A percentile compares a stretch with the other conserved stretches of the same genome.
Evolutionary conservation across 2,113 vertebrate genomes (phyloP).

Genomic region (Tonatia bakeri): DNA sequence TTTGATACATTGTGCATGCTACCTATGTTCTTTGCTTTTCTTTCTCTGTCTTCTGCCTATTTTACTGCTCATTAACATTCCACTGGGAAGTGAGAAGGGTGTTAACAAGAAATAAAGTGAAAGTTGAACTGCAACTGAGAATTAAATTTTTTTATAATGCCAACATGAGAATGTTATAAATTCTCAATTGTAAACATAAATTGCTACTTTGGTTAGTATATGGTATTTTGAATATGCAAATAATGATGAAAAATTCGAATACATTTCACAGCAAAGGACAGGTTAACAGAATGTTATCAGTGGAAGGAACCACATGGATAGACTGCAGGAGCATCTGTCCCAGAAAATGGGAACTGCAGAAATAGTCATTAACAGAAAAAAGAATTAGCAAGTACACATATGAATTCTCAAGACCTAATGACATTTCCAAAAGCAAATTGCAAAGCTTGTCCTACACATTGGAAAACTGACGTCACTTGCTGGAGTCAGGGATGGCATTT

Average conservation of each 20-base stretch:
- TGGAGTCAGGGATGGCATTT: background rate
- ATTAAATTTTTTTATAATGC: background rate
- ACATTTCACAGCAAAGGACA: background rate
- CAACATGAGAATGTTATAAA: background rate
- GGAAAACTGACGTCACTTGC: background rate
- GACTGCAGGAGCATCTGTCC: background rate
- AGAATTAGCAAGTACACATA: background rate
- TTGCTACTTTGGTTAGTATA: background rate
- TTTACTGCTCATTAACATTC: background rate
- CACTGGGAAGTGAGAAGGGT: background rate
- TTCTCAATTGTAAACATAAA: constrained; percentile 24
- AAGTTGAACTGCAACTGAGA: constrained; percentile 2
- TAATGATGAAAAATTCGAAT: background rate
- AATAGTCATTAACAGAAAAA: background rate
- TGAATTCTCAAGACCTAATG: background rate
- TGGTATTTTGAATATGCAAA: background rate
- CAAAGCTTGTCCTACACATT: background rate
- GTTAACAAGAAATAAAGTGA: constrained; percentile 25
- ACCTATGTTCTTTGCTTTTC: background rate
- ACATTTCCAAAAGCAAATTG: background rate
- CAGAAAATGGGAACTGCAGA: background rate
- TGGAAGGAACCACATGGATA: background rate
- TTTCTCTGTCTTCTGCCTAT: background rate
- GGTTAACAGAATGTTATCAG: background rate
- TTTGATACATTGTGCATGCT: background rate